Evolutionary conservation across 2,113 vertebrate genomes (phyloP), one percentile per base, ranked within the genome.

Genomic region (Platanista minor): DNA sequence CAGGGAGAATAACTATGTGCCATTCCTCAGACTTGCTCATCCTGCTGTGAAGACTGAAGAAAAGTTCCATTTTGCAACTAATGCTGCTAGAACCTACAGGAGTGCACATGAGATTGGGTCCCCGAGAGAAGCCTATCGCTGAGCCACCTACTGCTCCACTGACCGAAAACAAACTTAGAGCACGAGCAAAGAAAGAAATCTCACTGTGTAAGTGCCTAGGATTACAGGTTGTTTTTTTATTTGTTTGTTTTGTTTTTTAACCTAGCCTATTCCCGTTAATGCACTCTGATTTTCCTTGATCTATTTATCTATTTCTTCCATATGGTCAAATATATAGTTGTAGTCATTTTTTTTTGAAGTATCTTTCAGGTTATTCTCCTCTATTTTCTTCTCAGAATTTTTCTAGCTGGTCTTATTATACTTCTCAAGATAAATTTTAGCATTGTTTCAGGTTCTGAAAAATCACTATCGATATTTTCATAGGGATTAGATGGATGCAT

Each of bases 81-180:
- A 71, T n/a, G 43, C 43, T 43, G 3, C 18, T 23, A 21, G 41
- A n/a, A 46, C 27, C 20, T n/a, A 2, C 7, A 13, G 52, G 33
- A 46, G 21, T 5, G 27, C 62, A 23, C 13, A 29, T 2, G 18
- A 54, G n/a, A 23, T 1, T 6, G 9, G 8, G 25, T 62, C 29
- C 29, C 31, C 39, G 10, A 81, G 10, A 27, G 31, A 31, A 3
- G 5, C 21, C 29, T 13, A 9, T 5, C 3, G 8, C n/a, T 62
- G 49, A 46, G 52, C 3, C 3, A 3, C 31, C 1, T 20, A 20
- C 6, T 18, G 8, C 9, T 9, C 1, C 9, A 41, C 3, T 5
- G 1, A 29, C 33, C 21, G 4, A 9, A 5, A 6, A 31, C 1
- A 33, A 77, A 46, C 33, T 5, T 13, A 36, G 36, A 74, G 13